phyloP scores from a whole-genome alignment of 2,888 invertebrate genomes.

The Netelia fuscicornis region DNA sequence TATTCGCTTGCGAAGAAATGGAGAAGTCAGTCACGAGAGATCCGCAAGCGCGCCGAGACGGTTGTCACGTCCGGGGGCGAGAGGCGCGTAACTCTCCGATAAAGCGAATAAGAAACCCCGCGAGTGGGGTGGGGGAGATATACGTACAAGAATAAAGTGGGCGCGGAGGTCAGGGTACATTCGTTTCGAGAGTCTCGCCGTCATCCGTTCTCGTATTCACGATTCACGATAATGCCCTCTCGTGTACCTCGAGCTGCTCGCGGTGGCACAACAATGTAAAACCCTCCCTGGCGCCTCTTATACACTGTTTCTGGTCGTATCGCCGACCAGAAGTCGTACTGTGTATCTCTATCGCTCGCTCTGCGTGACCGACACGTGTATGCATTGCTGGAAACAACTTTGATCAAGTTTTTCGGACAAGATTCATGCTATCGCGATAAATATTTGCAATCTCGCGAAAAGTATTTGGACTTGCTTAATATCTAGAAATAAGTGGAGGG shows the following conservation, averaged over 20 bases:
- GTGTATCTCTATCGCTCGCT: constrained; percentile 36
- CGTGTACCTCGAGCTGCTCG: constrained; percentile 37
- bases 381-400: constrained; percentile 24
- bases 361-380: constrained; percentile 18
- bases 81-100: constrained; percentile 40
- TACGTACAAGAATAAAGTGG: constrained; percentile 48
- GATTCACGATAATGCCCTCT: constrained; percentile 58
- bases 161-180: constrained; percentile 55
- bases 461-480: too few species aligned
- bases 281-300: constrained; percentile 31
- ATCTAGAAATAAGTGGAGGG: too few species aligned
- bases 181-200: constrained; percentile 49
- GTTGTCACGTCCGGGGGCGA: constrained; percentile 19
- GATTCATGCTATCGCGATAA: background rate
- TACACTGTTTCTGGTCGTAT: background rate
- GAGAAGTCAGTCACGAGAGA: constrained; percentile 5
- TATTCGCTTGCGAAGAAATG: background rate
- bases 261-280: constrained; percentile 45
- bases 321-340: constrained; percentile 41
- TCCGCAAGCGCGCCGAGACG: background rate
- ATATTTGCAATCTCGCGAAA: background rate
- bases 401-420: constrained; percentile 13
- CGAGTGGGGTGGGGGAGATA: background rate
- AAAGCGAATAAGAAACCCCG: constrained; percentile 22
- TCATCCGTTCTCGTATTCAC: constrained; percentile 50